Conservation (phyloP, 2,888 invertebrate genomes). For the Lacanobia wlatinum region DNA sequence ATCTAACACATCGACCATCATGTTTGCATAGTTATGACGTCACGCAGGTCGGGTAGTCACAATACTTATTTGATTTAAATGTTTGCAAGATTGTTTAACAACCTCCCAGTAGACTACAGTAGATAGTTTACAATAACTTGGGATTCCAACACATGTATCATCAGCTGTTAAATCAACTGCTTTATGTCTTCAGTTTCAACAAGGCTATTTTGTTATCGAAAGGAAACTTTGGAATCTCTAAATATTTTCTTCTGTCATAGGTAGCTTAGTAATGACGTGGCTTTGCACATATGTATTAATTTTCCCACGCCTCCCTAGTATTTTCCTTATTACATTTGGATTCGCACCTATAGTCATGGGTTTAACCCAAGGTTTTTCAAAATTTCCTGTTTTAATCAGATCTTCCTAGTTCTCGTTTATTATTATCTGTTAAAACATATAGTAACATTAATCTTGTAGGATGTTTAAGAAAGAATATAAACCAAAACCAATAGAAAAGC, state of each 20-base stretch:
- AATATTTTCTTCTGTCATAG: neutral
- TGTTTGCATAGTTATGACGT: conserved; percentile 55
- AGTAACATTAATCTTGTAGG: neutral
- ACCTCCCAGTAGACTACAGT: conserved; percentile 26
- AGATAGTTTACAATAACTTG: conserved; percentile 40
- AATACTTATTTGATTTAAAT: conserved; percentile 63
- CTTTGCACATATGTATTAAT: neutral
- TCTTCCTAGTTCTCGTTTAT: neutral
- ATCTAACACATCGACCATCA: conserved; percentile 44
- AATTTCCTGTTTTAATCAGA: neutral
- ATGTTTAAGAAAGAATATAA: neutral
- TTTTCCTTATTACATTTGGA: neutral
- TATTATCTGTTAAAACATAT: neutral
- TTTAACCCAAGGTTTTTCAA: conserved; percentile 24
- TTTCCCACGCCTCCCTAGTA: conserved; percentile 7
- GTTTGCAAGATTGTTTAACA: conserved; percentile 56
- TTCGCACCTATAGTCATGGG: conserved; percentile 3
- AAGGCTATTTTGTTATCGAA: neutral
- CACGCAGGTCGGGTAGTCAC: conserved; percentile 41
- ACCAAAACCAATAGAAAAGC: neutral
- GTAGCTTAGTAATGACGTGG: neutral
- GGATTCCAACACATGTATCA: conserved; percentile 19
- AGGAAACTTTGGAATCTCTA: neutral
- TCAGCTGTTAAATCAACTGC: conserved; percentile 14
- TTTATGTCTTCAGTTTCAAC: neutral